Conservation (phyloP, 2,888 invertebrate species). For the Tridacna gigas region DNA sequence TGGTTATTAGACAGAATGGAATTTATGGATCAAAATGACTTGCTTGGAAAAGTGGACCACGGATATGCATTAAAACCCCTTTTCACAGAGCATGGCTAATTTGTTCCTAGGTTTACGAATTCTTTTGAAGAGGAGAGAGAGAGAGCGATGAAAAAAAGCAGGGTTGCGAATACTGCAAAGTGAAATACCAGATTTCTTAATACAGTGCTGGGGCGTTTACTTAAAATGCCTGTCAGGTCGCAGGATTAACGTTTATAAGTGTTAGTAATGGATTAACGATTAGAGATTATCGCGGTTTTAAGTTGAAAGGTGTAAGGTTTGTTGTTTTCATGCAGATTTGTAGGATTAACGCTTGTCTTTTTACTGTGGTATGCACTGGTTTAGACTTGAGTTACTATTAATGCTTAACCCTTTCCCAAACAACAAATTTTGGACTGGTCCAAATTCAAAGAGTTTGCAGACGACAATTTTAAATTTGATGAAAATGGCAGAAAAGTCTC, state of each 20-base stretch:
- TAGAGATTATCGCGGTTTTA: conserved; percentile 20
- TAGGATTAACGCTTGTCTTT: not conserved
- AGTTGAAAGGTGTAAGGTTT: conserved; percentile 7
- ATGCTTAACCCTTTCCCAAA: not conserved
- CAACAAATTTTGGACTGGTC: not conserved
- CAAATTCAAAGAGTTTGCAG: not conserved
- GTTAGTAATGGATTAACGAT: conserved; percentile 24
- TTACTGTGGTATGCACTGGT: not conserved
- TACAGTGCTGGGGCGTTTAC: not conserved
- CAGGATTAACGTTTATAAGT: conserved; percentile 15
- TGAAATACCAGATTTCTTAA: not conserved
- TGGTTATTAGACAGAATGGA: no score
- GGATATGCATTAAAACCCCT: no score
- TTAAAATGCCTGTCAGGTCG: not conserved
- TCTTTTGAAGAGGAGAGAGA: no score
- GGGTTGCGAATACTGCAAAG: no score
- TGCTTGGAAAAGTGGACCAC: no score
- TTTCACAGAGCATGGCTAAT: no score
- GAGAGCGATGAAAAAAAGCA: not conserved
- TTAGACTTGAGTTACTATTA: not conserved
- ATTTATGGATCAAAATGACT: no score
- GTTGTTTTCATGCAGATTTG: not conserved
- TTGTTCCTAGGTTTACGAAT: no score
- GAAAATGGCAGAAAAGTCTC: no score
- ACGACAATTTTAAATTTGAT: no score